phyloP scores from a whole-genome alignment of 2,797 vertebrate genomes.

The Helostoma temminkii region DNA sequence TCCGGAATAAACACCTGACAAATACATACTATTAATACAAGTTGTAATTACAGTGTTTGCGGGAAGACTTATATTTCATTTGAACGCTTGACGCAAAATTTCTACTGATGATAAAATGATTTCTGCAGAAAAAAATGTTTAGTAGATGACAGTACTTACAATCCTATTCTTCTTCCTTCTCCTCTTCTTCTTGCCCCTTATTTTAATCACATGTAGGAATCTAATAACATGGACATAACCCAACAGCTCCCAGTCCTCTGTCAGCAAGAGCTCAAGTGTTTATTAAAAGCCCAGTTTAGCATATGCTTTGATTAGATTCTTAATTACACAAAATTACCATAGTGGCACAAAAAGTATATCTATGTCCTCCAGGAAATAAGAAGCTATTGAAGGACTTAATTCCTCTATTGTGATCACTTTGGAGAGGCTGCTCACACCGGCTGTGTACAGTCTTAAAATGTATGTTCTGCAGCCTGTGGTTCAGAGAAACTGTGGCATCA shows the following conservation, averaged over 20 bases:
- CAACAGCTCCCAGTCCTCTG: conserved; percentile 70
- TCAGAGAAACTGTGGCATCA: conserved; percentile 23
- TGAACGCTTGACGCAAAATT: background rate
- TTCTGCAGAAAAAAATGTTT: background rate
- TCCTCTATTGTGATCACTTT: conserved; percentile 51
- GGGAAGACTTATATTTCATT: background rate
- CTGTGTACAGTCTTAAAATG: conserved; percentile 24
- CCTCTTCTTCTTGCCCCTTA: conserved; percentile 17
- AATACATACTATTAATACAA: conserved; percentile 33
- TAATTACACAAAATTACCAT: conserved; percentile 80
- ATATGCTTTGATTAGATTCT: conserved; percentile 83
- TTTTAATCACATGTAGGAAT: conserved; percentile 67
- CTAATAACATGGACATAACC: conserved; percentile 70
- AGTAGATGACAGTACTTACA: background rate
- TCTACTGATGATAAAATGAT: background rate
- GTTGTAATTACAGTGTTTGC: background rate
- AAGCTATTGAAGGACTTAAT: conserved; percentile 61
- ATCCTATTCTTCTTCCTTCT: conserved; percentile 32
- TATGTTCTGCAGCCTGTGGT: background rate
- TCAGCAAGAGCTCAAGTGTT: conserved; percentile 76
- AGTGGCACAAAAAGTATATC: conserved; percentile 63
- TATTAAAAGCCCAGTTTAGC: conserved; percentile 79
- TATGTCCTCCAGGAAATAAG: conserved; percentile 68
- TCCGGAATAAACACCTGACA: conserved; percentile 67
- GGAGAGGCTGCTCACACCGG: conserved; percentile 12